Conservation (phyloP, 2,888 invertebrate species). For the Brenthis ino region DNA sequence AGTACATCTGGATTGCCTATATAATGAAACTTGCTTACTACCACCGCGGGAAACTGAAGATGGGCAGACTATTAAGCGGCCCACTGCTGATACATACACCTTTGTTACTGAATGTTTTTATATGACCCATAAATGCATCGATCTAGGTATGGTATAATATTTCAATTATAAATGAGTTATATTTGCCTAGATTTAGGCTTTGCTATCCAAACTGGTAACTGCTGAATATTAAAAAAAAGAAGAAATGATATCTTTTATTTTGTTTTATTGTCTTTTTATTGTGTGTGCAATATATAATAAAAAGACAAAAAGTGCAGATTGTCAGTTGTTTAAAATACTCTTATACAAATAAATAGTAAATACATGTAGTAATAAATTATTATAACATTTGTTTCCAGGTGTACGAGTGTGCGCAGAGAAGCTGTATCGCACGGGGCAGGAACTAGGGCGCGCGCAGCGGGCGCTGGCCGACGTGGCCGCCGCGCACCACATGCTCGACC, state of each 20-base stretch:
- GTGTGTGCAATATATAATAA: no score
- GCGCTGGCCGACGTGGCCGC: conserved; percentile 86
- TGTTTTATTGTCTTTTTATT: no score
- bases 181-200: background rate
- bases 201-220: no score
- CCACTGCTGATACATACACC: conserved; percentile 84
- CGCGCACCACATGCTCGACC: conserved; percentile 78
- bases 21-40: conserved; percentile 90
- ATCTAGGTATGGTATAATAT: conserved; percentile 82
- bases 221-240: no score
- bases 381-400: conserved; percentile 59
- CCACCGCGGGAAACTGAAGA: conserved; percentile 84
- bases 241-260: no score
- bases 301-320: no score
- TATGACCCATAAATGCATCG: conserved; percentile 93
- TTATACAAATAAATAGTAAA: no score
- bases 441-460: conserved; percentile 88
- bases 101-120: conserved; percentile 96
- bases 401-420: conserved; percentile 87
- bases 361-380: no score
- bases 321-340: no score
- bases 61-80: conserved; percentile 67
- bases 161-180: background rate
- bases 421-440: conserved; percentile 85
- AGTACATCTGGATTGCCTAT: conserved; percentile 87